These are phyloP conservation scores for Buphagus erythrorhynchus DNA, from an alignment of 2,797 vertebrate species.

Conservation along the genomic window DNA sequence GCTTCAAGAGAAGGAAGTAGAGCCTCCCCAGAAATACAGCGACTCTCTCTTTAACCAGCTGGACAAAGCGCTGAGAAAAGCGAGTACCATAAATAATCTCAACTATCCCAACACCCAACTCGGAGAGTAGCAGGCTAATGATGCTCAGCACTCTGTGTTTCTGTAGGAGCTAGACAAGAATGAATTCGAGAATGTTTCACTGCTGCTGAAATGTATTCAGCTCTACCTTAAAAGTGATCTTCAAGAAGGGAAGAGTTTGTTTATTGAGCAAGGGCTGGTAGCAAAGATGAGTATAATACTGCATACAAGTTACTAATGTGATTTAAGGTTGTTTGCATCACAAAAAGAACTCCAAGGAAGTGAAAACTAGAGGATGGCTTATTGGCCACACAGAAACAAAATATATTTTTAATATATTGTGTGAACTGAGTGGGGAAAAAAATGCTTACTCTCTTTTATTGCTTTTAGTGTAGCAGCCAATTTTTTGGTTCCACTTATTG, in stretches of 20 bases:
- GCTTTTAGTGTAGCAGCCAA: background rate
- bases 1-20: conserved; percentile 56
- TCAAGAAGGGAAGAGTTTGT: conserved; percentile 53
- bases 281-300: conserved; percentile 82
- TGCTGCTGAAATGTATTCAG: conserved; percentile 82
- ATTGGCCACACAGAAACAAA: background rate
- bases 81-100: background rate
- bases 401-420: fast-evolving
- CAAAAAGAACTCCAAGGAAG: background rate
- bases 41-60: conserved; percentile 70
- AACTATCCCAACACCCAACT: fast-evolving
- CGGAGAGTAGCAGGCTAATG: background rate
- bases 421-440: background rate
- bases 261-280: conserved; percentile 80
- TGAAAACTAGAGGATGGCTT: background rate
- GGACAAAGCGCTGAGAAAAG: conserved; percentile 78
- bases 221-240: conserved; percentile 66
- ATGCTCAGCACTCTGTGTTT: background rate
- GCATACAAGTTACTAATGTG: background rate
- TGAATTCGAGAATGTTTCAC: conserved; percentile 73
- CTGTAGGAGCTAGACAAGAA: conserved; percentile 82
- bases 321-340: background rate
- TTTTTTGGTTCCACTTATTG: background rate
- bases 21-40: conserved; percentile 69
- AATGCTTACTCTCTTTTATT: background rate